Conservation (phyloP, 2,888 invertebrate genomes). For the Eristalinus sepulchralis region DNA sequence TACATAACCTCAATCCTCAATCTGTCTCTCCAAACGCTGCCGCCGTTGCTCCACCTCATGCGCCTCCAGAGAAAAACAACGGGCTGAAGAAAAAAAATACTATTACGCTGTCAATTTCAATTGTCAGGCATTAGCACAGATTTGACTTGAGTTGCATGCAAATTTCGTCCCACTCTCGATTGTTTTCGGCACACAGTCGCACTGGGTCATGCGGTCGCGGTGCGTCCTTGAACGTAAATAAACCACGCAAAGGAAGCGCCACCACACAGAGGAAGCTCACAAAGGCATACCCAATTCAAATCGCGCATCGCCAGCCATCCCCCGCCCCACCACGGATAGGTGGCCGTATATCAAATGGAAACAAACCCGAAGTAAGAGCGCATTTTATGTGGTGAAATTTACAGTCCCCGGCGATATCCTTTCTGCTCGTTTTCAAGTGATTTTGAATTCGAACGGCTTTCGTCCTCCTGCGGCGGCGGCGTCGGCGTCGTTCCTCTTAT, state of each 20-base stretch:
- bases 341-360: constrained; percentile 33
- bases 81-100: too few species aligned
- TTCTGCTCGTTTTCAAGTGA: constrained; percentile 31
- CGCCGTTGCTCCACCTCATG: too few species aligned
- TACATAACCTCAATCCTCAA: too few species aligned
- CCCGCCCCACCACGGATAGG: not conserved
- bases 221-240: constrained; percentile 10
- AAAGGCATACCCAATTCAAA: not conserved
- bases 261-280: too few species aligned
- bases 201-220: not conserved
- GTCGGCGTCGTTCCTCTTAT: constrained; percentile 8
- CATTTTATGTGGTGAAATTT: constrained; percentile 52
- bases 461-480: constrained; percentile 18
- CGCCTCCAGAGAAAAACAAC: too few species aligned
- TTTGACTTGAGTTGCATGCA: constrained; percentile 28
- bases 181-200: constrained; percentile 1
- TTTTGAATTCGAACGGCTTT: constrained; percentile 47
- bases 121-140: constrained; percentile 21
- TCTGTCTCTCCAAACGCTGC: too few species aligned
- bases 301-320: not conserved
- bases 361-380: constrained; percentile 41
- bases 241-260: not conserved
- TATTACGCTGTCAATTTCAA: constrained; percentile 11
- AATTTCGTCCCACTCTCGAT: constrained; percentile 21
- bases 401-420: constrained; percentile 28